phyloP scores from a whole-genome alignment of 2,113 vertebrate species.

The human (Homo sapiens) region DNA sequence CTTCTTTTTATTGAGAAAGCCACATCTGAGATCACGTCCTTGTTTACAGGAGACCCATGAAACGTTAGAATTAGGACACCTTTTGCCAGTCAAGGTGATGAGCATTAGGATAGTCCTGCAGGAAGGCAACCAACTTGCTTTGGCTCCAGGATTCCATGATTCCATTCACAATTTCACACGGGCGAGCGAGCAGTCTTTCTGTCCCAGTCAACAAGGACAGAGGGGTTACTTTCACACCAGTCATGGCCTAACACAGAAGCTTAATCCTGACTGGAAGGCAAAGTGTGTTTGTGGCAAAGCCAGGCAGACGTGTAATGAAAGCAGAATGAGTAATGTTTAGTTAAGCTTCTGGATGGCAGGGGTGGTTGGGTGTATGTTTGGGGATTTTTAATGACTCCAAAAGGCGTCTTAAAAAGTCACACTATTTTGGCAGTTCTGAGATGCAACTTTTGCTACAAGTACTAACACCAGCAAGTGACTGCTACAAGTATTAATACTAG shows the following conservation, averaged over 20 bases:
- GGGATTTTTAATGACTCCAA: constrained; percentile 32
- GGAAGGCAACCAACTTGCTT: background rate
- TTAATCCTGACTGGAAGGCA: constrained; percentile 43
- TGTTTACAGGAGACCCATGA: background rate
- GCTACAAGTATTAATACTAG: no score
- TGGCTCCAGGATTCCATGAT: background rate
- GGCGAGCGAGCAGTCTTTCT: background rate
- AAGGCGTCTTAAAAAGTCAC: constrained; percentile 30
- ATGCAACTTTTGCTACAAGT: background rate
- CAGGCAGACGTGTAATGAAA: background rate
- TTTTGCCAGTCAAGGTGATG: background rate
- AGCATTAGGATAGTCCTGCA: background rate
- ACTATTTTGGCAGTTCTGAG: constrained; percentile 16
- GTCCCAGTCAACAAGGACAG: background rate
- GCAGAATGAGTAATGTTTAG: constrained; percentile 36
- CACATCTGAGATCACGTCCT: background rate
- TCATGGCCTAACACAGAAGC: background rate
- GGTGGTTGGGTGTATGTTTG: background rate
- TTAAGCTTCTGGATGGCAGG: background rate
- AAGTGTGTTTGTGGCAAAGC: background rate
- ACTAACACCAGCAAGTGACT: background rate
- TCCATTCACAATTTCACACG: background rate
- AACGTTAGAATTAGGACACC: background rate
- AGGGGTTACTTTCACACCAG: background rate
- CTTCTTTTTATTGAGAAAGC: background rate